Percentiles rank a stretch among this genome's conserved stretches.
These are phyloP conservation scores for Steinernema khuongi DNA, from an alignment of 1,140 invertebrate genomes.

Conservation along the genomic window DNA sequence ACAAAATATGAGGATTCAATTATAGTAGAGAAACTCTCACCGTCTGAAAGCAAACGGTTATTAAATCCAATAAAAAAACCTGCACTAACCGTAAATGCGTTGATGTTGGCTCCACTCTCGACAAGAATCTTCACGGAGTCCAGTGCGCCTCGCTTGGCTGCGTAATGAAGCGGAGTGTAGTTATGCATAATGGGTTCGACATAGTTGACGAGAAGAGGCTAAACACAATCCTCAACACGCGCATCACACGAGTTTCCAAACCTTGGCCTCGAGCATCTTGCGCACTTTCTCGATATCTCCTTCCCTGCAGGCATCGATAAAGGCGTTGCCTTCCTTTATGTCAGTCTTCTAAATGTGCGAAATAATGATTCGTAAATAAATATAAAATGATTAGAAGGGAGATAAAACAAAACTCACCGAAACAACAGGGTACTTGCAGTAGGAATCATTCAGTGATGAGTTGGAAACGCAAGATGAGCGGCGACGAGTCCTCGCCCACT, in stretches of 20 bases:
- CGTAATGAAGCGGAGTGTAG: conserved; percentile 89
- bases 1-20: not conserved
- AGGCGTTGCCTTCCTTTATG: not conserved
- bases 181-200: conserved; percentile 64
- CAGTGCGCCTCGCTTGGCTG: conserved; percentile 81
- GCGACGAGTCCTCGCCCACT: not conserved
- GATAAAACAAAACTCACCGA: not conserved
- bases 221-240: not conserved
- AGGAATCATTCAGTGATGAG: not conserved
- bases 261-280: not conserved
- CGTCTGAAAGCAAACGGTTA: not conserved
- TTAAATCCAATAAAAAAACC: not conserved
- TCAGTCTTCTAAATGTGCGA: not conserved
- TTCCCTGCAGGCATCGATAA: not conserved
- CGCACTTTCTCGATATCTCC: not conserved
- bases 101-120: conserved; percentile 86
- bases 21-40: not conserved
- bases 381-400: not conserved
- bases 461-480: not conserved
- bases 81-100: conserved; percentile 62
- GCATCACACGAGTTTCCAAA: not conserved
- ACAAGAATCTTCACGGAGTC: conserved; percentile 85
- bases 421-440: not conserved
- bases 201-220: not conserved
- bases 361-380: not conserved